A percentile compares a stretch with the other conserved stretches of the same genome.
These are phyloP conservation scores for Diaperis boleti DNA, from an alignment of 2,888 invertebrate species.

Conservation along the genomic window DNA sequence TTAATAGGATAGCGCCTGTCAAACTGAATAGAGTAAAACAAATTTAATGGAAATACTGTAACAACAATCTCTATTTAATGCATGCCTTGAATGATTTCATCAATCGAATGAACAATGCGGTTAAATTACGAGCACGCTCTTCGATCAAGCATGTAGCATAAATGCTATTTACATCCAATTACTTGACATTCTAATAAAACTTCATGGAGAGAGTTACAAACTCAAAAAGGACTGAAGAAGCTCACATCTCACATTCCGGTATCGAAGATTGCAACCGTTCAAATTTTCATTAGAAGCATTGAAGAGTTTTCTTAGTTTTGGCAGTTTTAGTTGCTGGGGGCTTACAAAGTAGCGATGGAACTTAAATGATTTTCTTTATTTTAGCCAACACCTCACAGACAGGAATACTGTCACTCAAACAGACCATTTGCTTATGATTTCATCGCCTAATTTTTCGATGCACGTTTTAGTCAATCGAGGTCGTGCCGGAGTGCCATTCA, in stretches of 20 bases:
- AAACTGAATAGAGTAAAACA: too few species aligned
- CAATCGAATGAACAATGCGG: slow-evolving; percentile 10
- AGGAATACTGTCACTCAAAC: slow-evolving; percentile 7
- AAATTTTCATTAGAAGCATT: too few species aligned
- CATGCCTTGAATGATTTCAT: slow-evolving; percentile 18
- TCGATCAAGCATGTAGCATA: slow-evolving; percentile 12
- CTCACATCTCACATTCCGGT: too few species aligned
- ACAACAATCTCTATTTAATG: slow-evolving; percentile 4
- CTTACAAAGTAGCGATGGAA: not conserved
- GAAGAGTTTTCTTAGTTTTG: not conserved
- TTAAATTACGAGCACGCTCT: slow-evolving; percentile 19
- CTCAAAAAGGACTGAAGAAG: too few species aligned
- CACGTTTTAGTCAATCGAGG: slow-evolving; percentile 12
- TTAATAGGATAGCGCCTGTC: too few species aligned
- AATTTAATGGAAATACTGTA: too few species aligned
- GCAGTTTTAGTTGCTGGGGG: slow-evolving; percentile 29
- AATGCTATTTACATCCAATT: not conserved
- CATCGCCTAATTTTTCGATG: slow-evolving; percentile 11
- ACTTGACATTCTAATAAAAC: not conserved
- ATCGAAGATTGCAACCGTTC: too few species aligned
- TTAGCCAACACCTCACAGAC: slow-evolving; percentile 15
- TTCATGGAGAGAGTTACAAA: not conserved
- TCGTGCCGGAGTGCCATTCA: slow-evolving; percentile 14
- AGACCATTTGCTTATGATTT: slow-evolving; percentile 6
- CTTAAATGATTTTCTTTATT: not conserved